These are phyloP conservation scores for Ranitomeya imitator DNA, from an alignment of 2,113 vertebrate species.

Conservation along the genomic window DNA sequence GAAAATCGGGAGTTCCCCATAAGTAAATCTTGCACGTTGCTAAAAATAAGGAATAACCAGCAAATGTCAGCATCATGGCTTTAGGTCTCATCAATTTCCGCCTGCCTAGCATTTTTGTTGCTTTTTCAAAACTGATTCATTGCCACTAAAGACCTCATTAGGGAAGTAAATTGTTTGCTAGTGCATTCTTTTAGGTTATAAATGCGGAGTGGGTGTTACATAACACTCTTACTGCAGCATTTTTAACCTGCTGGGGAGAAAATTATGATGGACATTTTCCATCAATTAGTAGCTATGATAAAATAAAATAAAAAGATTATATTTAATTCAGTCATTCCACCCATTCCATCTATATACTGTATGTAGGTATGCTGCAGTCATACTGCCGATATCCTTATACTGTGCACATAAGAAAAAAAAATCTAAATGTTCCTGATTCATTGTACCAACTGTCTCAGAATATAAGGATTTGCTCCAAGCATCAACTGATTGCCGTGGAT, in stretches of 20 bases:
- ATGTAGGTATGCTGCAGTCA: not conserved
- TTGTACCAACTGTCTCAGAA: constrained; percentile 7
- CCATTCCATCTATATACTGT: not conserved
- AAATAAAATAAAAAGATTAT: constrained; percentile 31
- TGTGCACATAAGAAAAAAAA: not conserved
- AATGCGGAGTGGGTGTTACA: constrained; percentile 66
- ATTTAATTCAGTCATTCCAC: not conserved
- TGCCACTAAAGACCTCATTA: constrained; percentile 73
- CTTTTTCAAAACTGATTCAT: constrained; percentile 72
- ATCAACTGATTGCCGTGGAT: not conserved
- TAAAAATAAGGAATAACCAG: not conserved
- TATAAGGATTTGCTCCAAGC: not conserved
- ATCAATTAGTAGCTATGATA: constrained; percentile 63
- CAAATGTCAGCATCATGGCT: not conserved
- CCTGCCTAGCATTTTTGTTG: constrained; percentile 66
- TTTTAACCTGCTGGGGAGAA: constrained; percentile 65
- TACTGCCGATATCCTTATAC: not conserved
- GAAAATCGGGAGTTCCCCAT: not conserved
- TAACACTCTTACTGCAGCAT: constrained; percentile 69
- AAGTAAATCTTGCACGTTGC: not conserved
- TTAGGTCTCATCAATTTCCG: constrained; percentile 4
- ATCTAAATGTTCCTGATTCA: not conserved
- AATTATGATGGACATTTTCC: constrained; percentile 62
- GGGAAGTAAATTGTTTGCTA: constrained; percentile 75
- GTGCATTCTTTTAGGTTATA: constrained; percentile 72